Evolutionary conservation across 2,113 vertebrate species (phyloP).

Genomic region (Notechis scutatus): DNA sequence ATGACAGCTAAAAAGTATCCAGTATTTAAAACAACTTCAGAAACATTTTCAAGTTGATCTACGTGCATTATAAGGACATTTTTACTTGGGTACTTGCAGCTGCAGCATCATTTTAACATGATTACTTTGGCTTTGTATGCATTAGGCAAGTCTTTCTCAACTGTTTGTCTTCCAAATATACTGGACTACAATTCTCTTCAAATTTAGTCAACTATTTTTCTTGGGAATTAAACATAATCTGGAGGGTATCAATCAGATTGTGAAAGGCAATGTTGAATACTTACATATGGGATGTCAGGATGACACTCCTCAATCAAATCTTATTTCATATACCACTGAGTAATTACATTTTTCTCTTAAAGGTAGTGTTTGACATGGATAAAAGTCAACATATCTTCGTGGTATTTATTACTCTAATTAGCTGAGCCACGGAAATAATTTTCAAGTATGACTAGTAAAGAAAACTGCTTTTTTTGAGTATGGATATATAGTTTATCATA

Average conservation of each 20-base stretch:
- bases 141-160: not conserved
- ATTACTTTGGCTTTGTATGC: not conserved
- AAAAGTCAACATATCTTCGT: not conserved
- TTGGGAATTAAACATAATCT: not conserved
- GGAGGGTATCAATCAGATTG: not conserved
- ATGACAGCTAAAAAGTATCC: not conserved
- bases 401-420: not conserved
- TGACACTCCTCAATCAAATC: not conserved
- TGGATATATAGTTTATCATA: not conserved
- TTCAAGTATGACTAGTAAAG: not conserved
- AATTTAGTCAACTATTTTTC: not conserved
- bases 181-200: not conserved
- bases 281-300: not conserved
- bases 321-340: not conserved
- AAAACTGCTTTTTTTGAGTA: not conserved
- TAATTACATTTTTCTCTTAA: not conserved
- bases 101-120: not conserved
- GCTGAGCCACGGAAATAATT: not conserved
- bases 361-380: not conserved
- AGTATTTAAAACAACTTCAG: not conserved
- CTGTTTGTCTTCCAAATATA: not conserved
- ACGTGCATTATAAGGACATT: not conserved
- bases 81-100: not conserved
- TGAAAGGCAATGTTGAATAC: not conserved
- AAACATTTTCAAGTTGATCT: not conserved